Conservation (phyloP, 2,888 invertebrate genomes). For the Drosophila austrosaltans region DNA sequence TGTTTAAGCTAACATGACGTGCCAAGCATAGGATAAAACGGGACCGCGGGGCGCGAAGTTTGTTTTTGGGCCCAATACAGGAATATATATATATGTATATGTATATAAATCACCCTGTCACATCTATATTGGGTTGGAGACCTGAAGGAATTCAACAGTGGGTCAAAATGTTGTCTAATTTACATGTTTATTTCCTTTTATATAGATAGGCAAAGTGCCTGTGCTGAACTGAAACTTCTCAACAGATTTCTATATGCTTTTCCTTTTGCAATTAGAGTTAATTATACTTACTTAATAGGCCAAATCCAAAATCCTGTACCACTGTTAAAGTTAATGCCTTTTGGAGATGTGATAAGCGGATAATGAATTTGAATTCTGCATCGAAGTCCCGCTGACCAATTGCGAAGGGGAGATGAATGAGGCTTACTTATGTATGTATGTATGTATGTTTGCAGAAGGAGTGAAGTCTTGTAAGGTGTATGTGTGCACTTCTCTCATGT, state of each 20-base stretch:
- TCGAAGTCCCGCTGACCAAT: slow-evolving; percentile 25
- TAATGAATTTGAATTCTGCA: slow-evolving; percentile 75
- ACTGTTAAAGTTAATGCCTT: slow-evolving; percentile 49
- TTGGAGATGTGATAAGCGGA: slow-evolving; percentile 70
- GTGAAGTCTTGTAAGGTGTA: slow-evolving; percentile 19
- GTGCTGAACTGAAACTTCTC: not conserved
- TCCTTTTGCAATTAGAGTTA: no score
- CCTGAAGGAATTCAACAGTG: slow-evolving; percentile 33
- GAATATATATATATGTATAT: not conserved
- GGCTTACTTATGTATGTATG: no score
- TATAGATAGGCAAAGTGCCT: not conserved
- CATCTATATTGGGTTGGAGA: slow-evolving; percentile 57
- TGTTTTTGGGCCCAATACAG: slow-evolving; percentile 19
- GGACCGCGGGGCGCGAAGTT: slow-evolving; percentile 5
- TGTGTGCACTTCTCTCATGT: not conserved
- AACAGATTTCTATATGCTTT: no score
- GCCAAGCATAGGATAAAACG: slow-evolving; percentile 29
- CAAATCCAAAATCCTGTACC: slow-evolving; percentile 9
- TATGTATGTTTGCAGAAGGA: not conserved
- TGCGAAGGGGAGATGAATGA: not conserved
- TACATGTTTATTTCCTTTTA: not conserved
- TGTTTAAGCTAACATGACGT: slow-evolving; percentile 79
- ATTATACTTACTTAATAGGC: no score
- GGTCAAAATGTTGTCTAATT: not conserved
- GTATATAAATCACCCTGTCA: slow-evolving; percentile 61